phyloP scores from a whole-genome alignment of 2,888 invertebrate species.

The Girardia tigrina region DNA sequence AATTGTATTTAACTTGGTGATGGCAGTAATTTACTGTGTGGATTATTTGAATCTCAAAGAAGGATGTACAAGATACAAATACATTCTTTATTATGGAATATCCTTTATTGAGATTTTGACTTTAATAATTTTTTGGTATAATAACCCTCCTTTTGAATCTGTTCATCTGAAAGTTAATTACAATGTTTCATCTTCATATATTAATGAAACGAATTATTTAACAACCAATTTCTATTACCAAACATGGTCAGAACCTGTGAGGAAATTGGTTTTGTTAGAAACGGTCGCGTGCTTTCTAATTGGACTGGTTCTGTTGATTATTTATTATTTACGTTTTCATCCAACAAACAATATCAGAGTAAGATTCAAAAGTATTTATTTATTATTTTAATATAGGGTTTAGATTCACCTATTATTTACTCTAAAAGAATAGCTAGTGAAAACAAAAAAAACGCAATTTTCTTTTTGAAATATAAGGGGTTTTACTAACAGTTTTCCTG shows the following conservation, averaged over 20 bases:
- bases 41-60: not conserved
- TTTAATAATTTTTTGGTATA: not conserved
- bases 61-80: not conserved
- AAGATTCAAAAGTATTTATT: too few relatives aligned
- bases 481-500: too few relatives aligned
- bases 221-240: not conserved
- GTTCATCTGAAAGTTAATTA: not conserved
- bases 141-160: not conserved
- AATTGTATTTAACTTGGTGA: not conserved
- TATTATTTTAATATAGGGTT: too few relatives aligned
- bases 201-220: not conserved
- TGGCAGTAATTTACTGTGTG: not conserved
- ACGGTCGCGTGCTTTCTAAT: not conserved
- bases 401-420: too few relatives aligned
- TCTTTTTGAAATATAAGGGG: too few relatives aligned
- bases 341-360: not conserved
- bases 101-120: not conserved
- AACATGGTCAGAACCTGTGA: not conserved
- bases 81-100: not conserved
- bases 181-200: not conserved
- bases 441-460: too few relatives aligned
- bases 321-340: not conserved
- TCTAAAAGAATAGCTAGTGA: too few relatives aligned
- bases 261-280: not conserved
- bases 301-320: not conserved